phyloP scores from a whole-genome alignment of 1,140 invertebrate species.

The Eueides isabella region DNA sequence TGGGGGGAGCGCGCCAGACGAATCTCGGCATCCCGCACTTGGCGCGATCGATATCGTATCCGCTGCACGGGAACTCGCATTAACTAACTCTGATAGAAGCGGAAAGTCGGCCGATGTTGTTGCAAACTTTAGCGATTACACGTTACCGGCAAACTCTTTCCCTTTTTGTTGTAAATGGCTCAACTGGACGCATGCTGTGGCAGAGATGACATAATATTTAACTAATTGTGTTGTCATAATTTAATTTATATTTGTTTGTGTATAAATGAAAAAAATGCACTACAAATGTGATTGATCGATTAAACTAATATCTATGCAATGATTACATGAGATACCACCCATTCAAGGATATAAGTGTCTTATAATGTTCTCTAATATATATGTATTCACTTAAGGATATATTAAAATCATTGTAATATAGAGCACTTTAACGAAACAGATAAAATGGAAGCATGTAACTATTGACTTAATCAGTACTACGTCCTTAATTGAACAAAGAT shows the following conservation, averaged over 20 bases:
- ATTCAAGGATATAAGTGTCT: neutral
- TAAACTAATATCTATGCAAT: neutral
- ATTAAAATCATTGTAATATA: neutral
- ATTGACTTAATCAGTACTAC: conserved; percentile 12
- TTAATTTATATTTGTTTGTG: neutral
- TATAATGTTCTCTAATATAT: neutral
- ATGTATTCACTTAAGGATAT: neutral
- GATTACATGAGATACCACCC: neutral
- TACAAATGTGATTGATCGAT: neutral
- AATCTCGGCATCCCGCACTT: conserved; percentile 73
- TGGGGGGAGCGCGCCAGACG: conserved; percentile 62
- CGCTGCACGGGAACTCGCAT: conserved; percentile 75
- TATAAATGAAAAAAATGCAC: neutral
- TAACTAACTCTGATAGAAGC: conserved; percentile 73
- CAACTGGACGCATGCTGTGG: conserved; percentile 36
- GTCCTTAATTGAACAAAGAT: conserved; percentile 30
- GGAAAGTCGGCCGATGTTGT: conserved; percentile 76
- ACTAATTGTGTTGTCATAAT: neutral
- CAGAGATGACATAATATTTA: conserved; percentile 34
- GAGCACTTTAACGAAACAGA: neutral
- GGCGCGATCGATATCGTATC: conserved; percentile 78
- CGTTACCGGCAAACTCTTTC: conserved; percentile 55
- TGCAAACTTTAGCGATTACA: conserved; percentile 78
- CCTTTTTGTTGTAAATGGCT: conserved; percentile 60
- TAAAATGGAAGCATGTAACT: neutral